Base-by-base conservation (phyloP, 1,140 invertebrate genomes). In the Drosophila guanche region DNA sequence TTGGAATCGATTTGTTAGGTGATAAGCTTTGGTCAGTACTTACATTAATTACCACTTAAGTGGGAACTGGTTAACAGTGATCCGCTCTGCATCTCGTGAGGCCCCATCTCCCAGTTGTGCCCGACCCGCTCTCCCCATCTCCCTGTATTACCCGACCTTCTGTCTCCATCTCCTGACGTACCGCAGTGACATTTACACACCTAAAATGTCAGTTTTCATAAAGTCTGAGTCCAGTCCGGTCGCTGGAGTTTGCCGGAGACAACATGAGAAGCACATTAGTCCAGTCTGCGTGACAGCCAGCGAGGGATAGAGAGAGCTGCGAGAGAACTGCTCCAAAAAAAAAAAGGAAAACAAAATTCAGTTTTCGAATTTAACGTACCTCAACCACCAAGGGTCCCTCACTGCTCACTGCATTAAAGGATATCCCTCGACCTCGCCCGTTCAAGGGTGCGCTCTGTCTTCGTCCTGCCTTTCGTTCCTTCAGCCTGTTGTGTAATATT, bases 21-120 rank as follows among this genome's bases (percentile, higher is more conserved):
- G 84, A 88, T 88, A 88, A 89, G 74, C 56, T 50, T 29, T 51
- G 27, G 50, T 22, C 54, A 55, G 71, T 83, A 88, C 84, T 79
- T 88, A 88, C 83, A 88, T 83, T 88, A 88, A 88, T 88, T 88
- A 88, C 84, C 83, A 76, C 78, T 88, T 88, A 88, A 88, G 62
- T 60, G 66, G 62, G 53, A 51, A 41, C 52, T 53, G 29, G 48
- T 14, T 54, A 16, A 2, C 41, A 25, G 59, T 61, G 27, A 68
- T 25, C 61, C 50, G 42, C 33, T 67, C 60, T 41, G 12, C 37
- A 42, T 45, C 65, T 47, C 16, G 16, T 20, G 16, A 33, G 61
- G 52, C 46, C 29, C 29, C 29, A 33, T 33, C 29, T 10, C 7
- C 7, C 29, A 10, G 29, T 29, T 8, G 37, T 23, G 10, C 40